Evolutionary conservation across 2,113 vertebrate genomes (phyloP).

Genomic region (Pangasianodon gigas): DNA sequence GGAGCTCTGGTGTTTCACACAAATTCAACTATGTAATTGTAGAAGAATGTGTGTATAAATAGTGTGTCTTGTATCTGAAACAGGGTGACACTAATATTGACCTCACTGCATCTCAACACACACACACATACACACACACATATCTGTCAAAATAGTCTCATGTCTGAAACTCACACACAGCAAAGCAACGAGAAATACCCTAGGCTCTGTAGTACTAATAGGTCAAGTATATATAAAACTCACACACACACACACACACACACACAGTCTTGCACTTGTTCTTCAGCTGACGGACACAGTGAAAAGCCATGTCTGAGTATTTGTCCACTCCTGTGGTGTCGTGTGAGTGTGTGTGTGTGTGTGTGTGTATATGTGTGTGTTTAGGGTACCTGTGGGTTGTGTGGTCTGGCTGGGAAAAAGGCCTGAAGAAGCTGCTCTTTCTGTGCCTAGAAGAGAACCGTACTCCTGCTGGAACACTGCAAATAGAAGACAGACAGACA

Average conservation of each 20-base stretch:
- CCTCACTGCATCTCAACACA: neutral
- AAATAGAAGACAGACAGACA: slow-evolving; percentile 47
- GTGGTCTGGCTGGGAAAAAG: slow-evolving; percentile 80
- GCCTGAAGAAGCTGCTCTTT: slow-evolving; percentile 80
- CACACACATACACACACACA: neutral
- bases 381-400: slow-evolving; percentile 78
- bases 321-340: neutral
- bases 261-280: slow-evolving; percentile 15
- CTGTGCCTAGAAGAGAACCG: slow-evolving; percentile 78
- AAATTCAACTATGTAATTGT: neutral
- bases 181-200: too few relatives aligned
- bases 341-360: slow-evolving; percentile 6
- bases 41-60: neutral
- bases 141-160: too few relatives aligned
- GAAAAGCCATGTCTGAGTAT: neutral
- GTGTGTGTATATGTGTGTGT: slow-evolving; percentile 9
- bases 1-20: neutral
- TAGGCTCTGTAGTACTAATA: too few relatives aligned
- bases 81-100: neutral
- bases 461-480: slow-evolving; percentile 82
- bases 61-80: slow-evolving; percentile 17
- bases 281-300: neutral
- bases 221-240: too few relatives aligned
- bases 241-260: neutral
- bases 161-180: too few relatives aligned